Conservation (phyloP, 2,888 invertebrate genomes). For the Timandra comae region DNA sequence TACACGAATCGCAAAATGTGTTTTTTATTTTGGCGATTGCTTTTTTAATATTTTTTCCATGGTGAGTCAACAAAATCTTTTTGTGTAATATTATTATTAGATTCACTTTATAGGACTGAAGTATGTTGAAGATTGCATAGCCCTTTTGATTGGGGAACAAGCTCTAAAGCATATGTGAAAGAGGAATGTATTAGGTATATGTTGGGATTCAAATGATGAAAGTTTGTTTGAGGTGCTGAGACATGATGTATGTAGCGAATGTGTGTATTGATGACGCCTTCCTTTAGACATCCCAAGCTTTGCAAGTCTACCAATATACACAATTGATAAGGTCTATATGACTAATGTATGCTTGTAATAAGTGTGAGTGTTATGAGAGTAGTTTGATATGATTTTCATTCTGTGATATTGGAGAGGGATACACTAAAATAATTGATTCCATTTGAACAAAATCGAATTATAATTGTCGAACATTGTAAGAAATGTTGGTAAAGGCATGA, state of each 20-base stretch:
- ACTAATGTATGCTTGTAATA: slow-evolving; percentile 29
- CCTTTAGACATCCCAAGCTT: slow-evolving; percentile 2
- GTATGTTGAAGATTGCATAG: slow-evolving; percentile 11
- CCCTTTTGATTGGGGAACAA: slow-evolving; percentile 5
- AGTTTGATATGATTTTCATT: slow-evolving; percentile 55
- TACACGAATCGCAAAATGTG: slow-evolving; percentile 22
- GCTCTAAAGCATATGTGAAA: no score
- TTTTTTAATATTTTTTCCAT: slow-evolving; percentile 20
- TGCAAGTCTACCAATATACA: slow-evolving; percentile 1
- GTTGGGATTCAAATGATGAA: no score
- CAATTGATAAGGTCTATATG: slow-evolving; percentile 8
- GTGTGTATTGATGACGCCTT: no score
- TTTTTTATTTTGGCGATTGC: slow-evolving; percentile 24
- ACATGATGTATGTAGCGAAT: no score
- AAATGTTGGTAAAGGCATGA: slow-evolving; percentile 62
- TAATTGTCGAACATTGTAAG: slow-evolving; percentile 35
- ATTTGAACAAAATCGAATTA: slow-evolving; percentile 35
- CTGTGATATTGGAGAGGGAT: slow-evolving; percentile 69
- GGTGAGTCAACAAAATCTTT: slow-evolving; percentile 10
- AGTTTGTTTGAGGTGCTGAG: no score
- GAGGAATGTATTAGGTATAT: no score
- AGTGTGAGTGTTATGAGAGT: slow-evolving; percentile 43
- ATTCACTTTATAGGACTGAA: not conserved
- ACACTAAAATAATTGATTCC: slow-evolving; percentile 49
- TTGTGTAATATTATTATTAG: slow-evolving; percentile 13